Percentiles rank a stretch among this genome's conserved stretches.
Conservation (phyloP, 2,113 vertebrate species). For the Silurus asotus region DNA sequence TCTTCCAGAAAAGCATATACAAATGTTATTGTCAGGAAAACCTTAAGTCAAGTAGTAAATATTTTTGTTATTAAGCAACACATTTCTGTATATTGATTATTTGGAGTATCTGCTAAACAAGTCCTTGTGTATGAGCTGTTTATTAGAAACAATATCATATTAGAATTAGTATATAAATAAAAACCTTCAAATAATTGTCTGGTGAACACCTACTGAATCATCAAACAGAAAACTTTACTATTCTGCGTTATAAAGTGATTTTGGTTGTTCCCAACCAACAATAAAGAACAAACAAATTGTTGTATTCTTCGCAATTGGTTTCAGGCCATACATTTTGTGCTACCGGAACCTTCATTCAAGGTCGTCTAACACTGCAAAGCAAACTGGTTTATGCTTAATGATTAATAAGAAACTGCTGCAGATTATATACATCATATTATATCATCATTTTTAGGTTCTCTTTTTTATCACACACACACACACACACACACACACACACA, state of each 20-base stretch:
- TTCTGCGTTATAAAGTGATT: background rate
- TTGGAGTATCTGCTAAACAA: background rate
- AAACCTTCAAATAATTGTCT: background rate
- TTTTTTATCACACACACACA: background rate
- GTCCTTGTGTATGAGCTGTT: background rate
- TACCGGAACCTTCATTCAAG: background rate
- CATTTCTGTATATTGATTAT: background rate
- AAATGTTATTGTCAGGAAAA: too few relatives aligned
- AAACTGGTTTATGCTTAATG: background rate
- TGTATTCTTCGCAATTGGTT: background rate
- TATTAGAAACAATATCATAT: background rate
- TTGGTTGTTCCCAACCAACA: background rate
- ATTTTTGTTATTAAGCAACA: background rate
- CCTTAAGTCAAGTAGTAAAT: background rate
- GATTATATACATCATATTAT: background rate
- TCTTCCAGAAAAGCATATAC: too few relatives aligned
- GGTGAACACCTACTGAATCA: too few relatives aligned
- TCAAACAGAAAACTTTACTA: background rate
- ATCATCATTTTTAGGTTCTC: constrained; percentile 24
- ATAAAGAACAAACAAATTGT: background rate
- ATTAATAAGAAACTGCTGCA: constrained; percentile 9
- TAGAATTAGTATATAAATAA: background rate
- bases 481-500: background rate
- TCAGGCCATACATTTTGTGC: background rate
- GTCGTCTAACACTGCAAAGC: background rate